phyloP scores from a whole-genome alignment of 1,140 invertebrate species.

The Tetragonula clypearis region DNA sequence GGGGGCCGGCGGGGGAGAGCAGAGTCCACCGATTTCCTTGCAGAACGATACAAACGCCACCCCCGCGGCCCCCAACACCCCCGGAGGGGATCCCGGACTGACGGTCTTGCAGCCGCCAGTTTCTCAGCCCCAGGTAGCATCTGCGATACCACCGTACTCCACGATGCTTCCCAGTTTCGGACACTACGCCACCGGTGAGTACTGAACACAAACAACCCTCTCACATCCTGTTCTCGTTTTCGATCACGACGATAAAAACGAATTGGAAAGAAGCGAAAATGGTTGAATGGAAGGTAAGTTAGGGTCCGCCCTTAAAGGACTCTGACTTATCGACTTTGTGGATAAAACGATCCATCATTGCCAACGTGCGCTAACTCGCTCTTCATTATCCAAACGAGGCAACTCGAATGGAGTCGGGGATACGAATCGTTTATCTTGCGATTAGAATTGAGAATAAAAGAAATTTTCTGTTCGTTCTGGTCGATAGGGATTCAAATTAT shows the following conservation, averaged over 20 bases:
- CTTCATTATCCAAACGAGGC: not conserved
- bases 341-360: not conserved
- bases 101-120: conserved; percentile 83
- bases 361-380: conserved; percentile 11
- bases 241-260: conserved; percentile 16
- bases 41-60: conserved; percentile 82
- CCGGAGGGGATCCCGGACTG: conserved; percentile 80
- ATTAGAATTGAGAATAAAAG: not conserved
- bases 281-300: conserved; percentile 50
- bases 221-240: conserved; percentile 14
- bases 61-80: conserved; percentile 82
- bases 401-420: not conserved
- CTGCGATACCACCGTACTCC: conserved; percentile 82
- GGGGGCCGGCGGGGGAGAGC: conserved; percentile 81
- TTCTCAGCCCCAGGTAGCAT: conserved; percentile 79
- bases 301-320: conserved; percentile 24
- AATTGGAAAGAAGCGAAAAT: not conserved
- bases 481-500: not conserved
- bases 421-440: not conserved
- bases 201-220: conserved; percentile 34
- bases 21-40: conserved; percentile 83
- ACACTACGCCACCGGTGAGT: conserved; percentile 88
- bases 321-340: conserved; percentile 55
- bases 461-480: not conserved
- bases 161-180: conserved; percentile 88